These are phyloP conservation scores for Caenorhabditis plicata DNA, from an alignment of 2,888 invertebrate genomes.

Conservation along the genomic window DNA sequence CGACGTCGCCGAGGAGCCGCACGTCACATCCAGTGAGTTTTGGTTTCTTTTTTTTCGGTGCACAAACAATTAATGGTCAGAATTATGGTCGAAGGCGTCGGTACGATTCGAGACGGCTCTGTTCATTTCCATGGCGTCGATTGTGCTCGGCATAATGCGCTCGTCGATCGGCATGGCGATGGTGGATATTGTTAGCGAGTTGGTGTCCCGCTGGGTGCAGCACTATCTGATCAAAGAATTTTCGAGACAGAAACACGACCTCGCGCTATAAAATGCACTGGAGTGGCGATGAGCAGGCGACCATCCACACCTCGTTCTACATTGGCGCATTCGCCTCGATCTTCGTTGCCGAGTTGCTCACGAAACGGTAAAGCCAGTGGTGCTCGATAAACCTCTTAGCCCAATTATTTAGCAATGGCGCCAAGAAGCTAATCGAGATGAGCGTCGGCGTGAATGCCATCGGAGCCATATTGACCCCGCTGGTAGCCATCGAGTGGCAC, in stretches of 20 bases:
- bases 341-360: slow-evolving; percentile 46
- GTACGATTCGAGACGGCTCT: slow-evolving; percentile 54
- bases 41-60: too few relatives aligned
- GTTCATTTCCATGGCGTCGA: slow-evolving; percentile 43
- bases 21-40: too few relatives aligned
- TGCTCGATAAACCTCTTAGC: neutral
- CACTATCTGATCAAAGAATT: too few relatives aligned
- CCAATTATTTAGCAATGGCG: slow-evolving; percentile 41
- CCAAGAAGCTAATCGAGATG: slow-evolving; percentile 47
- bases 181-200: slow-evolving; percentile 47
- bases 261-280: slow-evolving; percentile 41
- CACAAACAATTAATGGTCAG: too few relatives aligned
- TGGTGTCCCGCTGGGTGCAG: too few relatives aligned
- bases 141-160: slow-evolving; percentile 47
- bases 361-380: slow-evolving; percentile 24
- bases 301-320: slow-evolving; percentile 58
- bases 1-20: too few relatives aligned
- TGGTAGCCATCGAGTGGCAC: slow-evolving; percentile 36
- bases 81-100: slow-evolving; percentile 51
- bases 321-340: slow-evolving; percentile 53
- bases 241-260: too few relatives aligned
- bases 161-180: slow-evolving; percentile 57
- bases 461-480: slow-evolving; percentile 44
- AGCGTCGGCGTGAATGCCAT: slow-evolving; percentile 45
- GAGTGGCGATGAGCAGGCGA: slow-evolving; percentile 48